These are phyloP conservation scores for Charaxes varanes DNA, from an alignment of 1,140 invertebrate species.

Conservation along the genomic window DNA sequence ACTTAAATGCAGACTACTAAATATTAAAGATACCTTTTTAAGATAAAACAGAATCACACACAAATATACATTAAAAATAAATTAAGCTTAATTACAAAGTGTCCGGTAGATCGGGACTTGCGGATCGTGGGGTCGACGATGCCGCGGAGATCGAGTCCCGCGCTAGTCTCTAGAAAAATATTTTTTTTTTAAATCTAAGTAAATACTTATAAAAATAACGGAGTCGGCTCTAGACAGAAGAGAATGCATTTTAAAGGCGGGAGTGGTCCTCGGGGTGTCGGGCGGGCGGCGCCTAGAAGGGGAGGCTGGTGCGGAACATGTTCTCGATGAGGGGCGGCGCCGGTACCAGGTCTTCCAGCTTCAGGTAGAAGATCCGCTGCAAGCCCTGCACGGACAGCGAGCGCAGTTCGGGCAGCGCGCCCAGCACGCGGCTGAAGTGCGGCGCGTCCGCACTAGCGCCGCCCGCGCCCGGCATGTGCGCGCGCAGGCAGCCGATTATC, in stretches of 20 bases:
- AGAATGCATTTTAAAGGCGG: slow-evolving; percentile 56
- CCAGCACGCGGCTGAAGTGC: slow-evolving; percentile 93
- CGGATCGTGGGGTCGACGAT: slow-evolving; percentile 49
- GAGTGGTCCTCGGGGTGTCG: slow-evolving; percentile 49
- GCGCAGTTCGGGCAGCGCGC: slow-evolving; percentile 92
- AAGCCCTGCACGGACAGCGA: slow-evolving; percentile 94
- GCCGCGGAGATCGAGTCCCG: slow-evolving; percentile 64
- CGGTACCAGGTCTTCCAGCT: slow-evolving; percentile 92
- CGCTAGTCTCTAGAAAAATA: slow-evolving; percentile 67
- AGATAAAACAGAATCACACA: slow-evolving; percentile 64
- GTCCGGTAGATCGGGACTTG: slow-evolving; percentile 42
- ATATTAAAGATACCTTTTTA: slow-evolving; percentile 50
- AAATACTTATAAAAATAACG: slow-evolving; percentile 70
- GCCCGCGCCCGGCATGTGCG: slow-evolving; percentile 94
- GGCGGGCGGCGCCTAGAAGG: slow-evolving; percentile 80
- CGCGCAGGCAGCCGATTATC: slow-evolving; percentile 92
- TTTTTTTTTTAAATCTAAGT: slow-evolving; percentile 57
- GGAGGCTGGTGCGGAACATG: slow-evolving; percentile 94
- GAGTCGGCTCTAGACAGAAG: slow-evolving; percentile 55
- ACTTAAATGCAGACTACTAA: slow-evolving; percentile 71
- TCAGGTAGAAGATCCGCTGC: slow-evolving; percentile 95
- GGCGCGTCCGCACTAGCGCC: slow-evolving; percentile 90
- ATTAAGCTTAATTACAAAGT: slow-evolving; percentile 53
- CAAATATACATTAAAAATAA: slow-evolving; percentile 65
- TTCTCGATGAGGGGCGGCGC: slow-evolving; percentile 94